A percentile compares a stretch with the other conserved stretches of the same genome.
Evolutionary conservation across 2,888 invertebrate genomes (phyloP).

Genomic region (Sericinus montela): DNA sequence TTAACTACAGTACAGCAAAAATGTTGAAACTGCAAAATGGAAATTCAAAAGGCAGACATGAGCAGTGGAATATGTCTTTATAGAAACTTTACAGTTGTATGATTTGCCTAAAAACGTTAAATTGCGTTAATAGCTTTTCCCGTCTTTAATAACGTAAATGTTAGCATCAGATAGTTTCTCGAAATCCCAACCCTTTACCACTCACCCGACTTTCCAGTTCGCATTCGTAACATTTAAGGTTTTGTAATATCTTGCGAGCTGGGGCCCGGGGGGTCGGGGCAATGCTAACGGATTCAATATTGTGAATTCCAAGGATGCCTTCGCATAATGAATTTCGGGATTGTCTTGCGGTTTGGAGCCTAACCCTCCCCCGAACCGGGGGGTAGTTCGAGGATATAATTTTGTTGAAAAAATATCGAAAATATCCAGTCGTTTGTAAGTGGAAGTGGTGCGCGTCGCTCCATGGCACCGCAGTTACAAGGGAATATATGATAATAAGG

Average conservation of each 20-base stretch:
- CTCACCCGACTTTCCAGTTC: conserved; percentile 61
- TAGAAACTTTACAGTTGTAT: no score
- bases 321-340: conserved; percentile 76
- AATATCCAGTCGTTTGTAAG: background rate
- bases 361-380: conserved; percentile 33
- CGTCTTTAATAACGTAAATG: no score
- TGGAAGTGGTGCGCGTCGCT: conserved; percentile 36
- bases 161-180: no score
- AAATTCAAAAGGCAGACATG: no score
- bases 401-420: conserved; percentile 29
- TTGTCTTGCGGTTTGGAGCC: conserved; percentile 71
- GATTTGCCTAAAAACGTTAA: no score
- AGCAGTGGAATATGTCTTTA: no score
- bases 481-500: conserved; percentile 67
- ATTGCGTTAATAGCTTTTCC: no score
- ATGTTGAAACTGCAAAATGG: no score
- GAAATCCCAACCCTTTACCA: conserved; percentile 39
- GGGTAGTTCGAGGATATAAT: conserved; percentile 34
- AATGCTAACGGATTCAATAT: conserved; percentile 66
- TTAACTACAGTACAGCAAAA: no score
- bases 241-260: conserved; percentile 48
- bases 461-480: conserved; percentile 49
- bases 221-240: conserved; percentile 41
- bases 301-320: conserved; percentile 75
- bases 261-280: conserved; percentile 31